These are phyloP conservation scores for Melipona bicolor DNA, from an alignment of 2,888 invertebrate species.

Conservation along the genomic window DNA sequence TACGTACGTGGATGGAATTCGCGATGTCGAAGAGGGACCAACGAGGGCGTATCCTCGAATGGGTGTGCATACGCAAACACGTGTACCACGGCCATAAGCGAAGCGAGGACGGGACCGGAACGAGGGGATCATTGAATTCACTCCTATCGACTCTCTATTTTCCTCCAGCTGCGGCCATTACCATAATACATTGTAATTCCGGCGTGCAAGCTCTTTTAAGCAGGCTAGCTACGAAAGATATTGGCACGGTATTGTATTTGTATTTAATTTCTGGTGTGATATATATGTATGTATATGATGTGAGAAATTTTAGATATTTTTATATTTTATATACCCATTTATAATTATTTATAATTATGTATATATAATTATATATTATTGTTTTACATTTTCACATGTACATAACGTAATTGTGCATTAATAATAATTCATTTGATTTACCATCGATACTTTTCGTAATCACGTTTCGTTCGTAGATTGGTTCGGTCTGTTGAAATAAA, in stretches of 20 bases:
- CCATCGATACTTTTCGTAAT: too few species aligned
- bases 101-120: slow-evolving; percentile 17
- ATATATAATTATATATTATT: neutral
- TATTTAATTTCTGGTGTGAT: too few species aligned
- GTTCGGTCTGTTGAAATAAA: neutral
- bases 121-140: slow-evolving; percentile 52
- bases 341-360: too few species aligned
- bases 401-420: too few species aligned
- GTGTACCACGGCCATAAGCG: slow-evolving; percentile 20
- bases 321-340: too few species aligned
- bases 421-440: too few species aligned
- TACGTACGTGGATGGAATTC: slow-evolving; percentile 60
- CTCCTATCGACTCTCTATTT: slow-evolving; percentile 36
- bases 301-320: too few species aligned
- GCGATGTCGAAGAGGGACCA: neutral
- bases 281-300: too few species aligned
- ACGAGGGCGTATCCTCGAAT: neutral
- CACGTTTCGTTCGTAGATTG: neutral
- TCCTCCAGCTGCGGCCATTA: slow-evolving; percentile 43
- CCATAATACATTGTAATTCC: slow-evolving; percentile 54
- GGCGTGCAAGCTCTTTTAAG: slow-evolving; percentile 25
- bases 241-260: neutral
- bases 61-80: slow-evolving; percentile 40
- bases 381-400: neutral
- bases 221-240: neutral